Conservation (phyloP, 2,113 vertebrate genomes). For the Lophotis ruficrista region DNA sequence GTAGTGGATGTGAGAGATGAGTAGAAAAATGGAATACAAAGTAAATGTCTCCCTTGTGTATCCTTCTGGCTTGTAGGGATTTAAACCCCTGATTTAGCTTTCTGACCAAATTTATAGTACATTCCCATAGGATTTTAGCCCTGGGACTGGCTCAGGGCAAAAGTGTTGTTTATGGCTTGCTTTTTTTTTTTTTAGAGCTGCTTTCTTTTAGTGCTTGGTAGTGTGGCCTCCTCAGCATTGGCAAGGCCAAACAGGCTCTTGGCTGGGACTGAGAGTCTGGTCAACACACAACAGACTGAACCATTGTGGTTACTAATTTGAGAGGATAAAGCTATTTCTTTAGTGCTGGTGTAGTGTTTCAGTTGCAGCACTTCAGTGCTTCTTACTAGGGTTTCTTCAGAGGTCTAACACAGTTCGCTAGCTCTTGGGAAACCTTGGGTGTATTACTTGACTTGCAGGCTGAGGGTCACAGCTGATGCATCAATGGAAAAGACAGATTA, state of each 20-base stretch:
- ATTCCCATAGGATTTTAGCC: not conserved
- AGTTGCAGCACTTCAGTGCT: not conserved
- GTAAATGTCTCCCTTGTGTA: not conserved
- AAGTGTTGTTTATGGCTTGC: not conserved
- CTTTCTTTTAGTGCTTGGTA: not conserved
- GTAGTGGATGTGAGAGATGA: not conserved
- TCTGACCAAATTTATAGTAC: not conserved
- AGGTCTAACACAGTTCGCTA: not conserved
- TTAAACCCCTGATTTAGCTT: not conserved
- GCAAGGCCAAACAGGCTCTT: not conserved
- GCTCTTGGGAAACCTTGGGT: not conserved
- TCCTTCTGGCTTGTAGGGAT: not conserved
- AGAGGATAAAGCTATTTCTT: conserved; percentile 39
- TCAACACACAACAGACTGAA: not conserved
- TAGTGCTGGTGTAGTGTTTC: conserved; percentile 50
- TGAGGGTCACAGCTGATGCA: conserved; percentile 16
- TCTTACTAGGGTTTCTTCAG: not conserved
- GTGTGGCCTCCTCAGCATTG: not conserved
- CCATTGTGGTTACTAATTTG: conserved; percentile 41
- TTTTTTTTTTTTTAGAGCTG: not conserved
- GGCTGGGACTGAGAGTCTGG: not conserved
- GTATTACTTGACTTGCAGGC: not conserved
- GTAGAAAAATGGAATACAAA: not conserved
- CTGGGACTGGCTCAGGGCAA: not conserved
- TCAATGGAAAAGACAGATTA: conserved; percentile 28